These are phyloP conservation scores for Yasuhikotakia modesta DNA, from an alignment of 2,797 vertebrate species.

Conservation along the genomic window DNA sequence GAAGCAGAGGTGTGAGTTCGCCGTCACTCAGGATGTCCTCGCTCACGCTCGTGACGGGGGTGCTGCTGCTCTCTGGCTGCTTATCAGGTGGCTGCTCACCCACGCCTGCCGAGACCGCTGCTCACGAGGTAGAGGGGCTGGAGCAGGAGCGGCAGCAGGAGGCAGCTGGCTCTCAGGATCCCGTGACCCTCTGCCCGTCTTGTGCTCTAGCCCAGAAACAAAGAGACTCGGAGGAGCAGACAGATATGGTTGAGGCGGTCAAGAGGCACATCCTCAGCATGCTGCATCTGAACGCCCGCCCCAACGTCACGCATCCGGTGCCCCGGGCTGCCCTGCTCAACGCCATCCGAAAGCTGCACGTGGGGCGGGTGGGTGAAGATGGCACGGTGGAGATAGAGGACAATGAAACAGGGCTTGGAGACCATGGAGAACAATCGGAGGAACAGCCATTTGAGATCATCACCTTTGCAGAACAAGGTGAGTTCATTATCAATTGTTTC, in stretches of 20 bases:
- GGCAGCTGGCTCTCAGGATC: slow-evolving; percentile 42
- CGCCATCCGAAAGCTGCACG: slow-evolving; percentile 90
- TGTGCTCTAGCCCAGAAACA: slow-evolving; percentile 84
- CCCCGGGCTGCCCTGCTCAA: slow-evolving; percentile 91
- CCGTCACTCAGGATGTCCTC: slow-evolving; percentile 80
- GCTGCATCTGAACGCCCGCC: slow-evolving; percentile 91
- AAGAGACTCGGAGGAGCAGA: slow-evolving; percentile 79
- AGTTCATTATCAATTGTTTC: slow-evolving; percentile 63
- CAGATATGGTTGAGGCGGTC: slow-evolving; percentile 93
- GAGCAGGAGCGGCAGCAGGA: slow-evolving; percentile 3
- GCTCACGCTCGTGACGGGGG: slow-evolving; percentile 75
- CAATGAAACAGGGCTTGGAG: slow-evolving; percentile 69
- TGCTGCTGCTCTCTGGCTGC: slow-evolving; percentile 80
- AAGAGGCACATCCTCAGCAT: slow-evolving; percentile 95
- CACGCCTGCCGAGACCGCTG: slow-evolving; percentile 66
- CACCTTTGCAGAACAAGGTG: slow-evolving; percentile 92
- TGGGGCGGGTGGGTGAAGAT: slow-evolving; percentile 87
- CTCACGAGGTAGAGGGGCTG: slow-evolving; percentile 23
- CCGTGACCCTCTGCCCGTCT: slow-evolving; percentile 82
- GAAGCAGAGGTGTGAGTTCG: slow-evolving; percentile 31
- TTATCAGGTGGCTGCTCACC: slow-evolving; percentile 79
- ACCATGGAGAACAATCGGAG: slow-evolving; percentile 72
- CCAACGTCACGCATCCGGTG: slow-evolving; percentile 90
- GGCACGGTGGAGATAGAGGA: slow-evolving; percentile 91
- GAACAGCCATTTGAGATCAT: slow-evolving; percentile 93